Base-by-base conservation (phyloP, 2,888 invertebrate genomes). In the Euspilapteryx auroguttella region DNA sequence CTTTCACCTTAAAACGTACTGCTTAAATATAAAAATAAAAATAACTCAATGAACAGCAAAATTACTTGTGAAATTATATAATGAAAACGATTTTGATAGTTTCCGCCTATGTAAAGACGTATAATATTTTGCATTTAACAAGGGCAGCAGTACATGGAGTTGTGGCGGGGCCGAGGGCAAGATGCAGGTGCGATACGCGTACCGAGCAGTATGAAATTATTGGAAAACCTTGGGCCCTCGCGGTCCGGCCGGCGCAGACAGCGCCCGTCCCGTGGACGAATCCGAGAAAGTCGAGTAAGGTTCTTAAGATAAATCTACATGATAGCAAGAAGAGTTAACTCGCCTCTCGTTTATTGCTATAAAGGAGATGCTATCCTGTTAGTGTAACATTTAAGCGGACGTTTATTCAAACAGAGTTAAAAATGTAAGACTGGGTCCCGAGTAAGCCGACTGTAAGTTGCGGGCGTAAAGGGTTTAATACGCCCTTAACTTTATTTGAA, bases 41-140 rank as follows among this genome's bases (percentile, higher is more conserved):
- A n/a, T n/a, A n/a, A n/a, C n/a, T n/a, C n/a, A n/a, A n/a, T n/a
- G n/a, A n/a, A n/a, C n/a, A n/a, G n/a, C n/a, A n/a, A n/a, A n/a
- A n/a, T n/a, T n/a, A n/a, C 51, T 49, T 55, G 50, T 62, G 59
- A 64, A 61, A 58, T 58, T 64, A 62, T 55, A 59, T 49, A 57
- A 63, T 53, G 57, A 64, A 68, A 69, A 68, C 68, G 58, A 69
- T n/a, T n/a, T n/a, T n/a, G n/a, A n/a, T n/a, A n/a, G 68, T 59
- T 52, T 54, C 44, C 41, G 39, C 50, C 61, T 61, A 64, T 63
- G 62, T 64, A 62, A 57, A 58, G 56, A 54, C 47, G 54, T 49
- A 54, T n/a, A n/a, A 63, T 65, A 66, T 64, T 68, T 68, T 66
- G 73, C 68, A 68, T 71, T 69, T 66, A 68, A 71, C 68, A 68